Percentiles rank a stretch among this genome's conserved stretches.
Conservation (phyloP, 2,113 vertebrate genomes). For the Melanostigma gelatinosum region DNA sequence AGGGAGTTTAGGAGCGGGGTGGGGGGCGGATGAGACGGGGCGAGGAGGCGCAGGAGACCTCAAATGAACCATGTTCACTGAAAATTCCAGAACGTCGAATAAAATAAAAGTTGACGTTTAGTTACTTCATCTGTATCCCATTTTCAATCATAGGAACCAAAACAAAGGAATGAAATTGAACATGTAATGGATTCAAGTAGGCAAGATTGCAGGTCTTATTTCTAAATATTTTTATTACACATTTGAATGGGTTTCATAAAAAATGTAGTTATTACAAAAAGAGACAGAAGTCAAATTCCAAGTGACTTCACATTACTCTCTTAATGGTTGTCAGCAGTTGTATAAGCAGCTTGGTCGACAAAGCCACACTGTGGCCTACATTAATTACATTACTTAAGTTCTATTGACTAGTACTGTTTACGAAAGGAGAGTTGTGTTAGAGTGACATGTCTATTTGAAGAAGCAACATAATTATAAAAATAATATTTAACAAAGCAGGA, state of each 20-base stretch:
- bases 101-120: neutral
- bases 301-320: constrained; percentile 49
- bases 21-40: neutral
- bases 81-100: constrained; percentile 54
- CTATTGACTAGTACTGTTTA: constrained; percentile 20
- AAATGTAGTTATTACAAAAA: constrained; percentile 68
- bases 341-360: constrained; percentile 33
- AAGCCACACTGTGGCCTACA: constrained; percentile 35
- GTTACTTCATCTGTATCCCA: rapidly evolving
- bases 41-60: neutral
- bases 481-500: constrained; percentile 31
- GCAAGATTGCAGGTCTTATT: neutral
- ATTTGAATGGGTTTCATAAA: constrained; percentile 69
- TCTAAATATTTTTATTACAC: constrained; percentile 71
- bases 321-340: constrained; percentile 40
- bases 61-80: constrained; percentile 6
- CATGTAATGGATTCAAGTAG: neutral
- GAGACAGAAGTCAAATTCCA: constrained; percentile 40
- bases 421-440: constrained; percentile 26
- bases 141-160: neutral
- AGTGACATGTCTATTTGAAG: constrained; percentile 25
- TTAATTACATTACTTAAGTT: constrained; percentile 13
- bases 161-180: neutral
- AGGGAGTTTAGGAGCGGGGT: neutral
- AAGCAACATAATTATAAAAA: constrained; percentile 65